phyloP scores from a whole-genome alignment of 2,888 invertebrate genomes.

The Cosmia pyralina region DNA sequence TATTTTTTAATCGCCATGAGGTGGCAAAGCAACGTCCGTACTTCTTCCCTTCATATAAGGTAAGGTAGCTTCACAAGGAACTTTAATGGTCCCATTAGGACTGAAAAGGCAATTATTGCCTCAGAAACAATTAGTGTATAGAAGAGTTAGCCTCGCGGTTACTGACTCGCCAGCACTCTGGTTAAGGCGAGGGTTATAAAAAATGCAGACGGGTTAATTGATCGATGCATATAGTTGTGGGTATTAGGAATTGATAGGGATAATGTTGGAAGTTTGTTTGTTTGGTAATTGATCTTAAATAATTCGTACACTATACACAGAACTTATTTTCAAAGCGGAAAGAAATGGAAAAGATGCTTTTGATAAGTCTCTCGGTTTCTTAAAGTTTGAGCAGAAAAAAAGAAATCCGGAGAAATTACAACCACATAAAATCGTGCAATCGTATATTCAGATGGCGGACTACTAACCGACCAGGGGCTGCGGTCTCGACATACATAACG shows the following conservation, averaged over 20 bases:
- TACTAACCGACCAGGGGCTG: no score
- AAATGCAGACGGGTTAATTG: slow-evolving; percentile 48
- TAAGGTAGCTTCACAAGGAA: slow-evolving; percentile 57
- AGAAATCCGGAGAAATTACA: background rate
- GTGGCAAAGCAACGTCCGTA: slow-evolving; percentile 61
- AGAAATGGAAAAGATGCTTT: background rate
- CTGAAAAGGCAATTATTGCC: slow-evolving; percentile 80
- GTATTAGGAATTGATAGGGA: slow-evolving; percentile 16
- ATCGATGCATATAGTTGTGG: slow-evolving; percentile 44
- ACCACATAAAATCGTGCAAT: no score
- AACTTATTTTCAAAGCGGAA: background rate
- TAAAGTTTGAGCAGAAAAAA: background rate
- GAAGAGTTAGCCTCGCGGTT: slow-evolving; percentile 38
- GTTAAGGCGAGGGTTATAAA: slow-evolving; percentile 45
- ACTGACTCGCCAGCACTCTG: slow-evolving; percentile 16
- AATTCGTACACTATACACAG: background rate
- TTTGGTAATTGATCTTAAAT: slow-evolving; percentile 2
- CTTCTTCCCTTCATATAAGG: slow-evolving; percentile 59
- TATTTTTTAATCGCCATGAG: slow-evolving; percentile 56
- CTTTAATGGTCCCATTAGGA: slow-evolving; percentile 77
- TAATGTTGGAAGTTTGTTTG: slow-evolving; percentile 10
- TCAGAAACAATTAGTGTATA: slow-evolving; percentile 76
- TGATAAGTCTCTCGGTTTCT: no score
- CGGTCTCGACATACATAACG: no score
- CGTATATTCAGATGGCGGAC: no score